These are phyloP conservation scores for Cyrtodaria siliqua DNA, from an alignment of 2,888 invertebrate species.

Conservation along the genomic window DNA sequence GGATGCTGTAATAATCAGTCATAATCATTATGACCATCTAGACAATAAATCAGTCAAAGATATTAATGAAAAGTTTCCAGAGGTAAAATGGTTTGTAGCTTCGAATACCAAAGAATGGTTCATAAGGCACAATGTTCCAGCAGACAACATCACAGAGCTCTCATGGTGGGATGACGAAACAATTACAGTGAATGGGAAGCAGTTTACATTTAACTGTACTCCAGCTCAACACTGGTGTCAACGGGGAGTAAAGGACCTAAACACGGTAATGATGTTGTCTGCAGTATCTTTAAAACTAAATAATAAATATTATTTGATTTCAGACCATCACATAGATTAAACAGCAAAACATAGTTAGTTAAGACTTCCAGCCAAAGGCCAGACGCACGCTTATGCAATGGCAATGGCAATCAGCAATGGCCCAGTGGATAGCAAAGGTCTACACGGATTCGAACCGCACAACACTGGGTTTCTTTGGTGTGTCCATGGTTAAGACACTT, in stretches of 20 bases:
- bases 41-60: slow-evolving; percentile 80
- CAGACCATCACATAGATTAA: no score
- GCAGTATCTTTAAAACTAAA: no score
- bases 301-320: no score
- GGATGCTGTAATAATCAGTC: slow-evolving; percentile 86
- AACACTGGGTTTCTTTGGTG: no score
- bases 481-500: no score
- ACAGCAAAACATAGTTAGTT: no score
- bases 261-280: slow-evolving; percentile 86
- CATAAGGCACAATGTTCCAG: slow-evolving; percentile 72
- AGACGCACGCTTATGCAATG: no score
- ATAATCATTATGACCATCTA: slow-evolving; percentile 87
- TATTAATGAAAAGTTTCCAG: slow-evolving; percentile 68
- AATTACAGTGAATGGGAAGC: background rate
- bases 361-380: no score
- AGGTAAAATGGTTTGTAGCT: slow-evolving; percentile 69
- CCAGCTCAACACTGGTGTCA: slow-evolving; percentile 87
- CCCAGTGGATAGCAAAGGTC: no score
- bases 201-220: slow-evolving; percentile 83
- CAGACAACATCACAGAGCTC: slow-evolving; percentile 52
- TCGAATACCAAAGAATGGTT: slow-evolving; percentile 83
- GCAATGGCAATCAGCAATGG: no score
- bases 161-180: slow-evolving; percentile 48
- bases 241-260: slow-evolving; percentile 84
- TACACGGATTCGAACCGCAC: no score